Evolutionary conservation across 2,113 vertebrate species (phyloP).

Genomic region (Apodemus sylvaticus): DNA sequence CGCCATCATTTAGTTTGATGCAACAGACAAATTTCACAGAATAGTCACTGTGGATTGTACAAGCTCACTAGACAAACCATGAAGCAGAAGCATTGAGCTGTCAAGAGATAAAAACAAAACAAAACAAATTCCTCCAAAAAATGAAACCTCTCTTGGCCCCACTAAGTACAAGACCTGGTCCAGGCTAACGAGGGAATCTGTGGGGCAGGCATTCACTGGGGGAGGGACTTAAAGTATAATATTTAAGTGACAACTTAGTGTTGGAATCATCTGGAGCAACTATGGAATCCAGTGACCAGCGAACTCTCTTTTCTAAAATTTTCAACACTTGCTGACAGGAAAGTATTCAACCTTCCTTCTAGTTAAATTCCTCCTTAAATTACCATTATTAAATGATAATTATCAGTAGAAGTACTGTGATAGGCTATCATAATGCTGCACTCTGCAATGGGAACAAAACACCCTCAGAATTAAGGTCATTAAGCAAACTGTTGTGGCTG

Average conservation of each 20-base stretch:
- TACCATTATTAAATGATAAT: neutral
- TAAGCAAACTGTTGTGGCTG: neutral
- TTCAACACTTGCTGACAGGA: neutral
- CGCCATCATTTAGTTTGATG: neutral
- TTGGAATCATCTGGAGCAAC: neutral
- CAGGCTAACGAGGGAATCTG: neutral
- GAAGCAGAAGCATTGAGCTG: neutral
- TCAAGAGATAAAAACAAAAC: neutral
- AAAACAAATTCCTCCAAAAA: neutral
- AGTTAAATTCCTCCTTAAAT: slow-evolving; percentile 33
- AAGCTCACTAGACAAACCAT: neutral
- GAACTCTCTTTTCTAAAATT: neutral
- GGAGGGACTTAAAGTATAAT: neutral
- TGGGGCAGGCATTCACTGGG: neutral
- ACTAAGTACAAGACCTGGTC: neutral
- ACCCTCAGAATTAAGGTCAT: neutral
- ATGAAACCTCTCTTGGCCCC: neutral
- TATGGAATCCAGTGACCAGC: neutral
- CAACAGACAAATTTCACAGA: neutral
- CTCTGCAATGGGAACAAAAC: neutral
- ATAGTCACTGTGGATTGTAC: neutral
- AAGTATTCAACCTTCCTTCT: neutral
- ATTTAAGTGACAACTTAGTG: neutral
- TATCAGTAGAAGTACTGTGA: neutral
- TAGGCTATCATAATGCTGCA: neutral